A percentile compares a stretch with the other conserved stretches of the same genome.
These are phyloP conservation scores for Myripristis murdjan DNA, from an alignment of 2,797 vertebrate species.

Conservation along the genomic window DNA sequence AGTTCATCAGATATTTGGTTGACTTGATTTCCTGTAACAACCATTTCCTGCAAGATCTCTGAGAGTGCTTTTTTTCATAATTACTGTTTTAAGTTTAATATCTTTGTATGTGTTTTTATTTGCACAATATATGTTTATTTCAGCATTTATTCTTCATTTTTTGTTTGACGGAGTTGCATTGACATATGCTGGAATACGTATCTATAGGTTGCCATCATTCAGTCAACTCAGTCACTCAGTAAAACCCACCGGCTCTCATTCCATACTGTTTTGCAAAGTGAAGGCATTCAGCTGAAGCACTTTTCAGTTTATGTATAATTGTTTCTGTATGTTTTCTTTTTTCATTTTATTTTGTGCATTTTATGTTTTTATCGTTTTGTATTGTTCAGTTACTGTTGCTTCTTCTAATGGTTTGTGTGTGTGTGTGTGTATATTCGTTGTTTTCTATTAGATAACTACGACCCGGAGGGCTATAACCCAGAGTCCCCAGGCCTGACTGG, in stretches of 20 bases:
- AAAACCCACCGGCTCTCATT: too few relatives aligned
- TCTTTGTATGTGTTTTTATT: not conserved
- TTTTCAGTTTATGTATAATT: too few relatives aligned
- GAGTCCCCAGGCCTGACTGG: constrained; percentile 97
- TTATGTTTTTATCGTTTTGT: not conserved
- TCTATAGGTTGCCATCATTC: too few relatives aligned
- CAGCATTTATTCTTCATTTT: too few relatives aligned
- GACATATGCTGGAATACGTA: too few relatives aligned
- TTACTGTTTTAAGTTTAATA: not conserved
- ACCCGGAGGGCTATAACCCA: constrained; percentile 98
- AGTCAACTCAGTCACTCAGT: too few relatives aligned
- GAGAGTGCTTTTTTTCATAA: not conserved
- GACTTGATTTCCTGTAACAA: not conserved
- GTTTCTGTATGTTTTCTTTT: not conserved
- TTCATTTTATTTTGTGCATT: not conserved
- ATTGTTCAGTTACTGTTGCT: not conserved
- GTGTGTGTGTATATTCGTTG: not conserved
- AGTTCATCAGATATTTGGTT: not conserved
- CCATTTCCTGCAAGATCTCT: not conserved
- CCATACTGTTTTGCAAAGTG: too few relatives aligned
- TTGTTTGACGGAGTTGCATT: not conserved
- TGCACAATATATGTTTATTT: not conserved
- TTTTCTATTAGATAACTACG: constrained; percentile 91
- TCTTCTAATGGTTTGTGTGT: not conserved
- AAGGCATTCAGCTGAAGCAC: too few relatives aligned